A percentile compares a stretch with the other conserved stretches of the same genome.
Conservation (phyloP, 2,888 invertebrate genomes). For the Bruchidius siliquastri region DNA sequence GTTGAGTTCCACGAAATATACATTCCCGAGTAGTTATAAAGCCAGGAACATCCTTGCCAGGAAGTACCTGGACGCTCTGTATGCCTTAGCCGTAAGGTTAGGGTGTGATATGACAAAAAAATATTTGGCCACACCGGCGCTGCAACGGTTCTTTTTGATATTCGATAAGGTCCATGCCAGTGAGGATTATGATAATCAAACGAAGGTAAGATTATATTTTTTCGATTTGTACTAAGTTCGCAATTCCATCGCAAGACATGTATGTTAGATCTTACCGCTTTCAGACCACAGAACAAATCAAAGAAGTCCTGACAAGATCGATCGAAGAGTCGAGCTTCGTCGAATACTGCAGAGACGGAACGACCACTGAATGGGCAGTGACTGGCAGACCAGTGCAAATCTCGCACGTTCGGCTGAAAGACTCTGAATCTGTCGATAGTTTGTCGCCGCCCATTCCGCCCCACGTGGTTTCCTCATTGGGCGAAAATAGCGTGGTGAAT, state of each 20-base stretch:
- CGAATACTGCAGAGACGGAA: slow-evolving; percentile 58
- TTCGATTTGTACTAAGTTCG: too few species aligned
- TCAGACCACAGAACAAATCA: background rate
- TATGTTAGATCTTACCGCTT: background rate
- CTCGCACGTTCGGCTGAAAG: slow-evolving; percentile 40
- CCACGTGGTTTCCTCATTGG: slow-evolving; percentile 19
- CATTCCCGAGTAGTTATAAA: slow-evolving; percentile 75
- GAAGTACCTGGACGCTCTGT: slow-evolving; percentile 77
- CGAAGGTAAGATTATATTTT: slow-evolving; percentile 11
- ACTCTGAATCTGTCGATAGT: slow-evolving; percentile 55
- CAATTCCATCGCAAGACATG: too few species aligned
- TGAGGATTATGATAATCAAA: slow-evolving; percentile 17
- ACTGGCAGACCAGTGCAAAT: slow-evolving; percentile 54
- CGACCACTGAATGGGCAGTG: slow-evolving; percentile 58
- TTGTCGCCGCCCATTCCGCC: slow-evolving; percentile 53
- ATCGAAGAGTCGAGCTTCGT: slow-evolving; percentile 42
- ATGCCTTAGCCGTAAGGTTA: slow-evolving; percentile 71
- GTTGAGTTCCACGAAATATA: slow-evolving; percentile 70
- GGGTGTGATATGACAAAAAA: slow-evolving; percentile 74
- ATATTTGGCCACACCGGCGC: slow-evolving; percentile 65
- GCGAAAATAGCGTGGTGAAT: slow-evolving; percentile 35
- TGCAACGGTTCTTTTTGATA: slow-evolving; percentile 72
- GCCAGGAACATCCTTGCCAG: slow-evolving; percentile 73
- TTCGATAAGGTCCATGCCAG: slow-evolving; percentile 70
- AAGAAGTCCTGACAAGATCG: slow-evolving; percentile 2